Conservation (phyloP, 2,888 invertebrate species). For the Sericinus montela region DNA sequence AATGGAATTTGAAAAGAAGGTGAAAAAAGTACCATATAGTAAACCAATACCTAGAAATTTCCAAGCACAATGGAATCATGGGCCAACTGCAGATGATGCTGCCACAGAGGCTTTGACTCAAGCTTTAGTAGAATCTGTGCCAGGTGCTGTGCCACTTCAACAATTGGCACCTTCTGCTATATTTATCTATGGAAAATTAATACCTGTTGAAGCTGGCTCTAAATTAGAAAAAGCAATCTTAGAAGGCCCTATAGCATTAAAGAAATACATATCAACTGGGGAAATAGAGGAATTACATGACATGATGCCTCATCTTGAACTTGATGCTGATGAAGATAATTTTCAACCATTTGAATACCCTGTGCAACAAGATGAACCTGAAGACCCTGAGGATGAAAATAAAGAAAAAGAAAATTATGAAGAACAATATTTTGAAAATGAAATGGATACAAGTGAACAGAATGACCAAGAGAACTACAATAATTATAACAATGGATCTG, state of each 20-base stretch:
- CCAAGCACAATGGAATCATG: slow-evolving; percentile 97
- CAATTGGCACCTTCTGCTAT: slow-evolving; percentile 89
- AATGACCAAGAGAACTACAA: slow-evolving; percentile 60
- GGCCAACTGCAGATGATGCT: slow-evolving; percentile 76
- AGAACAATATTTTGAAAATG: slow-evolving; percentile 56
- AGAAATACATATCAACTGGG: slow-evolving; percentile 88
- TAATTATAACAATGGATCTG: slow-evolving; percentile 54
- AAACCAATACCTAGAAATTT: slow-evolving; percentile 98
- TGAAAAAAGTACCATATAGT: slow-evolving; percentile 94
- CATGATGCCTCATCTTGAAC: slow-evolving; percentile 85
- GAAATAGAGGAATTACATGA: slow-evolving; percentile 90
- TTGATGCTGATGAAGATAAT: slow-evolving; percentile 76
- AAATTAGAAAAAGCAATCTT: slow-evolving; percentile 86
- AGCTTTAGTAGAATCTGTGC: slow-evolving; percentile 85
- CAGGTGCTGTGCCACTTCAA: slow-evolving; percentile 87
- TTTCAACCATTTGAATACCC: slow-evolving; percentile 70
- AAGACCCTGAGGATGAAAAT: slow-evolving; percentile 46
- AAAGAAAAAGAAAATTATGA: slow-evolving; percentile 45
- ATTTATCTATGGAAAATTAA: slow-evolving; percentile 89
- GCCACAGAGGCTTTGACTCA: slow-evolving; percentile 83
- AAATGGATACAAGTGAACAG: slow-evolving; percentile 60
- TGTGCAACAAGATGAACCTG: slow-evolving; percentile 45
- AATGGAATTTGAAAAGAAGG: slow-evolving; percentile 85
- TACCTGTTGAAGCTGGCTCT: slow-evolving; percentile 88
- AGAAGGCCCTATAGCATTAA: slow-evolving; percentile 87